phyloP scores from a whole-genome alignment of 2,888 invertebrate species.

The Hydrotaea cyrtoneurina region DNA sequence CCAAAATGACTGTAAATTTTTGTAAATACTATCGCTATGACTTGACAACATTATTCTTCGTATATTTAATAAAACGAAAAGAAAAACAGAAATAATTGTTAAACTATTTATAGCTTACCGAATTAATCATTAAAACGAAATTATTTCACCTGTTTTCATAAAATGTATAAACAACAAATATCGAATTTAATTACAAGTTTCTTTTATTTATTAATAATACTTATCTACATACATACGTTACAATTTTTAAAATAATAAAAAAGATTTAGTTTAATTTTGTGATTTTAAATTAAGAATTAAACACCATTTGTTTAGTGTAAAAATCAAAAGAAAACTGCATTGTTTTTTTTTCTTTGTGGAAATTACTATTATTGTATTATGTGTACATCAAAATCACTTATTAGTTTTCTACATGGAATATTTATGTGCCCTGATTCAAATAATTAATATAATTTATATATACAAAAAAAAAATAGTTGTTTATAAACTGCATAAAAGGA shows the following conservation, averaged over 20 bases:
- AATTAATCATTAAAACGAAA: background rate
- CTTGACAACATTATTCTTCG: background rate
- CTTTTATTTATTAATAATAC: constrained; percentile 22
- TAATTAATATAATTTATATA: no score
- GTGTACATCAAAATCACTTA: no score
- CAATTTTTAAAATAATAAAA: constrained; percentile 2
- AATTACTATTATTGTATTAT: background rate
- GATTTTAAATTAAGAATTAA: background rate
- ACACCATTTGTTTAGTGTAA: background rate
- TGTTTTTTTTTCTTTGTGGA: background rate
- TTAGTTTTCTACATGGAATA: no score
- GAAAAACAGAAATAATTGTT: constrained; percentile 17
- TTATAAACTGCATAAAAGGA: background rate
- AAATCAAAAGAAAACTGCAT: background rate
- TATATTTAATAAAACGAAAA: background rate
- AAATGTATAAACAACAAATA: constrained; percentile 1
- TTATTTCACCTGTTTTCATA: constrained; percentile 10
- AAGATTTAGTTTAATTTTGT: constrained; percentile 20
- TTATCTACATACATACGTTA: background rate
- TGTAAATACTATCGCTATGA: constrained; percentile 6
- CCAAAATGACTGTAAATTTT: background rate
- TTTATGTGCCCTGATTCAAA: no score
- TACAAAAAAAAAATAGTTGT: background rate
- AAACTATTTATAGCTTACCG: background rate
- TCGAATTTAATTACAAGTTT: constrained; percentile 48